Conservation (phyloP, 2,888 invertebrate species). For the Notodonta dromedarius region DNA sequence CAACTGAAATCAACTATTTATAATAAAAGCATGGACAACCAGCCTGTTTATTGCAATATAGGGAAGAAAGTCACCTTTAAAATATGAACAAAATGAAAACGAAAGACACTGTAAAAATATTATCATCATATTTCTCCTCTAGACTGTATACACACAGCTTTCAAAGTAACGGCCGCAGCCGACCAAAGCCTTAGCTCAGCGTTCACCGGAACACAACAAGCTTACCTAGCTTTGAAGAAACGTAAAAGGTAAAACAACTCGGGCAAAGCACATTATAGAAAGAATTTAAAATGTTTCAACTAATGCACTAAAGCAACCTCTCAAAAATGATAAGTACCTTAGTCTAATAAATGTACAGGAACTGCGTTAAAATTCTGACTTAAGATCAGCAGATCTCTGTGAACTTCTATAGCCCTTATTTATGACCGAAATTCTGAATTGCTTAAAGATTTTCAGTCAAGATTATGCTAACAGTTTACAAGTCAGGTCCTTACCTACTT, state of each 20-base stretch:
- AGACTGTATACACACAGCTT: conserved; percentile 15
- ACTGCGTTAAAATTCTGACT: conserved; percentile 36
- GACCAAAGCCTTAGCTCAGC: conserved; percentile 30
- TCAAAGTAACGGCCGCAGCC: conserved; percentile 33
- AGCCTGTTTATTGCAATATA: too few relatives aligned
- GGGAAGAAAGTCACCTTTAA: not conserved
- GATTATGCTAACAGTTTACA: conserved; percentile 46
- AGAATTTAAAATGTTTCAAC: conserved; percentile 5
- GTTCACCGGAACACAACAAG: conserved; percentile 32
- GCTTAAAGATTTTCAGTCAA: conserved; percentile 47
- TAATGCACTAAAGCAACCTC: conserved; percentile 28
- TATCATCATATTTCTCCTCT: not conserved
- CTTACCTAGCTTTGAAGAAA: conserved; percentile 29
- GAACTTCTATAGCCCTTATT: conserved; percentile 59
- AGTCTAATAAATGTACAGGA: not conserved
- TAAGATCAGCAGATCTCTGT: conserved; percentile 56
- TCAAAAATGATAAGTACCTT: too few relatives aligned
- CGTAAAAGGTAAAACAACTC: conserved; percentile 31
- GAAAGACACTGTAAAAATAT: conserved; percentile 2
- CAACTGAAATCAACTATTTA: too few relatives aligned
- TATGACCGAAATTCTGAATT: conserved; percentile 53
- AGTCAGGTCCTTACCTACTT: not conserved
- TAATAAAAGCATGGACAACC: too few relatives aligned
- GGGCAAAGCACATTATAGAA: conserved; percentile 22
- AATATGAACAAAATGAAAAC: not conserved